A percentile compares a stretch with the other conserved stretches of the same genome.
Conservation (phyloP, 2,888 invertebrate genomes). For the Metalampra italica region DNA sequence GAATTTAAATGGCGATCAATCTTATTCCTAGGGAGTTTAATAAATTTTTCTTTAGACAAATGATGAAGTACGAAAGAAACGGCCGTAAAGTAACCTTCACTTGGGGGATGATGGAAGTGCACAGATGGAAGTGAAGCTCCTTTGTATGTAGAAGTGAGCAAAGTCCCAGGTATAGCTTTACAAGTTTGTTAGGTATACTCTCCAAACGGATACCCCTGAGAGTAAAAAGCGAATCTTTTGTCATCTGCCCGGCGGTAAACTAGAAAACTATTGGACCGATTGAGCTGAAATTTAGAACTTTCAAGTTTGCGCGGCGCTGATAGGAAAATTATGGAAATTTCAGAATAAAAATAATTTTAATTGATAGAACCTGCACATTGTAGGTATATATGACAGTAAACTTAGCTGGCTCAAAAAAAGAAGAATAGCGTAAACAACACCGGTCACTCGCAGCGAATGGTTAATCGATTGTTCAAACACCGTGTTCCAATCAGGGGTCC, state of each 20-base stretch:
- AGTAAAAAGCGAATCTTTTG: too few species aligned
- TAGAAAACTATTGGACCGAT: too few species aligned
- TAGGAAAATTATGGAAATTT: too few species aligned
- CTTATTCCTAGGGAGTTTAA: conserved; percentile 32
- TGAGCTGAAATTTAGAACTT: too few species aligned
- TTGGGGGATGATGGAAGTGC: neutral
- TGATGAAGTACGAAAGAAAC: conserved; percentile 32
- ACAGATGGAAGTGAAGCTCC: neutral
- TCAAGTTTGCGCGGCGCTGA: too few species aligned
- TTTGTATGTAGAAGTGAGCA: neutral
- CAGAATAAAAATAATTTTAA: too few species aligned
- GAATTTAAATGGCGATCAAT: conserved; percentile 37
- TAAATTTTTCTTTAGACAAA: conserved; percentile 37
- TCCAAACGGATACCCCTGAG: too few species aligned
- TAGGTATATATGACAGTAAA: neutral
- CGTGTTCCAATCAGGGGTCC: conserved; percentile 44
- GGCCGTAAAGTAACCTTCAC: conserved; percentile 22
- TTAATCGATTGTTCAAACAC: conserved; percentile 62
- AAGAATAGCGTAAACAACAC: neutral
- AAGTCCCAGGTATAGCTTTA: neutral
- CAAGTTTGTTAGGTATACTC: too few species aligned
- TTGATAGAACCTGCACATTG: neutral
- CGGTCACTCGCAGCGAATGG: conserved; percentile 15
- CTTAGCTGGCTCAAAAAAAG: neutral
- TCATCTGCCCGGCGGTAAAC: too few species aligned